Evolutionary conservation across 1,140 invertebrate genomes (phyloP).

Genomic region (Nymphalis io): DNA sequence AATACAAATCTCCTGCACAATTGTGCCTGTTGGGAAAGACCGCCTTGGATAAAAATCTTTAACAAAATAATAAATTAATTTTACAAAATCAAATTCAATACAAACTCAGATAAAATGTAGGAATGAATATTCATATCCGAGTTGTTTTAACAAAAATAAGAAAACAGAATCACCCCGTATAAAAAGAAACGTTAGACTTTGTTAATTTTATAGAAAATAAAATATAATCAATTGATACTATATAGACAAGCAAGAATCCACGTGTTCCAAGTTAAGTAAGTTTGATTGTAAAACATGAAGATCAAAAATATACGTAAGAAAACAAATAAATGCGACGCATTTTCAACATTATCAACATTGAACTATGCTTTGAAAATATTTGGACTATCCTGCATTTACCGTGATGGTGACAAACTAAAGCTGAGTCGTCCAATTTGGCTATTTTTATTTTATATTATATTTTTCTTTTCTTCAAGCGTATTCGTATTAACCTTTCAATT

Average conservation of each 20-base stretch:
- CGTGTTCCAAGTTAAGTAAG: no score
- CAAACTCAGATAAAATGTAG: no score
- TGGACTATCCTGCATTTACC: conserved; percentile 27
- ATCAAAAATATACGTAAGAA: neutral
- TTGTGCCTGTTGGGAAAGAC: no score
- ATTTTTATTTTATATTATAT: conserved; percentile 3
- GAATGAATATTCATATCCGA: no score
- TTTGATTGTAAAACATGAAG: neutral
- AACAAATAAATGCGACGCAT: conserved; percentile 10
- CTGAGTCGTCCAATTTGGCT: conserved; percentile 11
- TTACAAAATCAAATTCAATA: no score
- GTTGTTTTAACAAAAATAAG: neutral
- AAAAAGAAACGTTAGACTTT: neutral
- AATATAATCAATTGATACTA: neutral
- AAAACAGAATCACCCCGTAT: neutral
- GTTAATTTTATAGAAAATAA: neutral
- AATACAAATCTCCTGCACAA: no score
- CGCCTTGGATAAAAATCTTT: no score
- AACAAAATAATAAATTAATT: no score
- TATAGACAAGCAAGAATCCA: neutral
- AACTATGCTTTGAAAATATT: conserved; percentile 26
- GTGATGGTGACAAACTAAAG: conserved; percentile 16
- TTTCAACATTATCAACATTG: conserved; percentile 25
- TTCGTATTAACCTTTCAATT: conserved; percentile 10
- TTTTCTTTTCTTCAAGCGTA: conserved; percentile 1